Base-by-base conservation (phyloP, 2,888 invertebrate species). In the Pardosa pseudoannulata region DNA sequence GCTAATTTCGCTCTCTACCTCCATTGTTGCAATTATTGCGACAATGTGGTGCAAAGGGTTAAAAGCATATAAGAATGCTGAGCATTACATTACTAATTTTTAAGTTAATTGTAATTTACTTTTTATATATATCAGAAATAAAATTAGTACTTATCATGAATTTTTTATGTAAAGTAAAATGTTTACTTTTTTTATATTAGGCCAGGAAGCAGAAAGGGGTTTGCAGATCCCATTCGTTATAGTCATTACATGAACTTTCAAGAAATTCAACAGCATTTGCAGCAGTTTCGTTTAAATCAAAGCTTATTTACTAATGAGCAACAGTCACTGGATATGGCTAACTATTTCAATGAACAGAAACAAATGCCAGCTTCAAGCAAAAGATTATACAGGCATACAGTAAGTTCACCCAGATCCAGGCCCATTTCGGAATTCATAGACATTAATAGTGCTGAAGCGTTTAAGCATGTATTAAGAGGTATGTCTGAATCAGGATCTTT, bases 341-440 rank as follows among this genome's bases (percentile, higher is more conserved):
- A 32, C 16, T 32, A 68, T 9, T 28, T 80, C 0, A 31, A 74
- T 1, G 73, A 79, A 16, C 39, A 50, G 0, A 72, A 78, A 23
- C 39, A 65, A 11, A 29, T 41, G 31, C 9, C 29, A 7, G 56
- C 36, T 65, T 68, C 75, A 19, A 36, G 31, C 28, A 75, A 56
- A 56, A 70, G 76, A 67, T 67, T 71, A 27, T 80, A 79, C 23
- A 87, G 87, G 39, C 87, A 87, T 31, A 87, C 87, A 50, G 78
- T 87, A 6, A 87, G 80, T 39, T 71, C 79, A 9, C 70, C 83
- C 19, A 72, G 87, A 32, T 92, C 93, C 72, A 93, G 96, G 23
- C 96, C 96, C 5, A 94, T 95, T 88, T 96, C 96, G 87, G 96
- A 95, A 92, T 96, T 95, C 92, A 96, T 96, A 92, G 96, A 96